These are phyloP conservation scores for Glaucopsyche alexis DNA, from an alignment of 2,888 invertebrate genomes.

Conservation along the genomic window DNA sequence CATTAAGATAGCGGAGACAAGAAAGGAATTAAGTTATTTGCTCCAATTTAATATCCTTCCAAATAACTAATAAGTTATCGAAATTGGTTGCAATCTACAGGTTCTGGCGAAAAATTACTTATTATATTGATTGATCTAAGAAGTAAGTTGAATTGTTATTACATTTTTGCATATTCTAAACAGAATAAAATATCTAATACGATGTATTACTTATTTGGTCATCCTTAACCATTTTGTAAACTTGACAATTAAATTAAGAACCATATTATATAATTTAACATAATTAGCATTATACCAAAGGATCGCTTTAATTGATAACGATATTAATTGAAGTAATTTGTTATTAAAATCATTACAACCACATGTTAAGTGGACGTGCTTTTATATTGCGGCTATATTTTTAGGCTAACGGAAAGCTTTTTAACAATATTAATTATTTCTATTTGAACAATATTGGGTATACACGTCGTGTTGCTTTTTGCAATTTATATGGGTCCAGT, in stretches of 20 bases:
- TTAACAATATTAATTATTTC: not conserved
- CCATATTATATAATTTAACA: not conserved
- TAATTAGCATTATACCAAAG: not conserved
- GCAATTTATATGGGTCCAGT: too few species aligned
- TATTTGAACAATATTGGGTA: not conserved
- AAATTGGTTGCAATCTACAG: too few species aligned
- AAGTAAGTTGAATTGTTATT: too few species aligned
- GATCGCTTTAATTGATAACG: not conserved
- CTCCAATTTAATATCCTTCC: not conserved
- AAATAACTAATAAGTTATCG: too few species aligned
- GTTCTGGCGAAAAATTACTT: too few species aligned
- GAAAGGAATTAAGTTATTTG: not conserved
- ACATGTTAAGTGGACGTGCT: not conserved
- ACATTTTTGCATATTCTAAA: too few species aligned
- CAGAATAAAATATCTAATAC: too few species aligned
- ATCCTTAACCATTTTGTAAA: too few species aligned
- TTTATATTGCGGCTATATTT: not conserved
- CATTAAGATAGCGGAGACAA: slow-evolving; percentile 47
- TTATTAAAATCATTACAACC: not conserved
- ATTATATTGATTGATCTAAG: too few species aligned
- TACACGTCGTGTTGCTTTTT: too few species aligned
- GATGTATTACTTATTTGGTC: too few species aligned
- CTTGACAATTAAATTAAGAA: too few species aligned
- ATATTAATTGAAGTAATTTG: slow-evolving; percentile 9
- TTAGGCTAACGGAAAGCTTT: not conserved